Evolutionary conservation across 2,888 invertebrate genomes (phyloP).

Genomic region (Brachylomia viminalis): DNA sequence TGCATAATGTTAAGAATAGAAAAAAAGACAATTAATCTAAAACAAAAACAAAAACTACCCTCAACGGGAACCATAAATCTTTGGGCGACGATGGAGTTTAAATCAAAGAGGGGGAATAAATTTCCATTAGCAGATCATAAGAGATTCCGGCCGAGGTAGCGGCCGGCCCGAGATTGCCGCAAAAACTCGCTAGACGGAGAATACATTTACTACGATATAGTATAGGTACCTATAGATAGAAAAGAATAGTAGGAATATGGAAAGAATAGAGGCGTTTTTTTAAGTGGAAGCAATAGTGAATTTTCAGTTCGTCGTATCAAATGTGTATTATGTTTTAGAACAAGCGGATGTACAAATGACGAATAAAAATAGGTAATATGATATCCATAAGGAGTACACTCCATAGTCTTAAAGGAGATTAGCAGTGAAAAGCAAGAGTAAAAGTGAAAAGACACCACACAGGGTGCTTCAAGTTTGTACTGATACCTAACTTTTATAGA

Average conservation of each 20-base stretch:
- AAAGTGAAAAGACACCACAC: background rate
- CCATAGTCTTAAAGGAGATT: background rate
- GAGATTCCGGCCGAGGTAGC: constrained; percentile 67
- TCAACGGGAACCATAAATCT: constrained; percentile 71
- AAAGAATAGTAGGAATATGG: constrained; percentile 5
- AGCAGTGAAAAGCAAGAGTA: too few species aligned
- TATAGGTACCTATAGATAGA: constrained; percentile 7
- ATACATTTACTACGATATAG: constrained; percentile 48
- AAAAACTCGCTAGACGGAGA: constrained; percentile 59
- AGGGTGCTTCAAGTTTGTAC: background rate
- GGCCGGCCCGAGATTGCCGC: constrained; percentile 55
- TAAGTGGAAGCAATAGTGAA: background rate
- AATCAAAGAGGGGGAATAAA: constrained; percentile 77
- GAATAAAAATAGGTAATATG: background rate
- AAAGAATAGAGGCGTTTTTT: constrained; percentile 5
- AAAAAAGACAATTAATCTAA: constrained; percentile 4
- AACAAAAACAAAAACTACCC: constrained; percentile 56
- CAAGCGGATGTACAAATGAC: background rate
- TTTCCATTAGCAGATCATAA: constrained; percentile 75
- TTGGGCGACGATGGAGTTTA: constrained; percentile 70
- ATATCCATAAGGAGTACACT: too few species aligned
- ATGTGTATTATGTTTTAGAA: background rate
- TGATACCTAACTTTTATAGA: too few species aligned
- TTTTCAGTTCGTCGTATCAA: background rate
- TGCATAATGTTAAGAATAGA: background rate